Percentiles rank a stretch among this genome's conserved stretches.
These are phyloP conservation scores for Melanerpes aurifrons DNA, from an alignment of 2,113 vertebrate genomes.

Conservation along the genomic window DNA sequence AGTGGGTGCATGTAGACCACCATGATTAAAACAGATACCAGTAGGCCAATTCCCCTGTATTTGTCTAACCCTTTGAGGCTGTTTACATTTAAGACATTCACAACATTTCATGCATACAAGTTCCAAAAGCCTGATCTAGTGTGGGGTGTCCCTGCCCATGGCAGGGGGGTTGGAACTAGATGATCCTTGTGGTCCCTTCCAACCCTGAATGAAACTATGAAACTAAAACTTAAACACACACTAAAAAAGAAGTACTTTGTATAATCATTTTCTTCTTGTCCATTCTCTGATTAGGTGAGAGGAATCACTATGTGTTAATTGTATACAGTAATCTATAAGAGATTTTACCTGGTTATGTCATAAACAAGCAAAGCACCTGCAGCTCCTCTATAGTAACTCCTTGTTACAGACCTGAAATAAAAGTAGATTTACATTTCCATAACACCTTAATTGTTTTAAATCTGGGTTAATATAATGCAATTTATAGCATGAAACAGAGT, in stretches of 20 bases:
- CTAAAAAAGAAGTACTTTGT: not conserved
- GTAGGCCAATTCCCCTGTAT: not conserved
- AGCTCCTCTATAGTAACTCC: slow-evolving; percentile 97
- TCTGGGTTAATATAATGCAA: not conserved
- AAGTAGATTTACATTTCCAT: not conserved
- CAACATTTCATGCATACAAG: not conserved
- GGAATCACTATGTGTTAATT: not conserved
- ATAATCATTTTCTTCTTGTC: not conserved
- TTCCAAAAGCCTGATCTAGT: too few relatives aligned
- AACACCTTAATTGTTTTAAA: not conserved
- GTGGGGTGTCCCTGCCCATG: too few relatives aligned
- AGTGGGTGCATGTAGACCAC: not conserved
- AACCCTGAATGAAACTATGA: too few relatives aligned
- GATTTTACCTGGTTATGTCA: slow-evolving; percentile 94
- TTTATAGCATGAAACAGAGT: not conserved
- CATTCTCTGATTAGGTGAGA: not conserved
- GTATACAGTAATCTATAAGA: not conserved
- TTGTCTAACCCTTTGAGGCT: not conserved
- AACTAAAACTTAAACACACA: not conserved
- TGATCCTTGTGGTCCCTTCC: too few relatives aligned
- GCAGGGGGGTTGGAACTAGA: too few relatives aligned
- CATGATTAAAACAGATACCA: not conserved
- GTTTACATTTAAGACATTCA: not conserved
- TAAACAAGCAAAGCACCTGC: slow-evolving; percentile 96
- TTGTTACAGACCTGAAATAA: slow-evolving; percentile 92